phyloP scores from a whole-genome alignment of 92 coral and sea anemone species.

The Desmophyllum pertusum region DNA sequence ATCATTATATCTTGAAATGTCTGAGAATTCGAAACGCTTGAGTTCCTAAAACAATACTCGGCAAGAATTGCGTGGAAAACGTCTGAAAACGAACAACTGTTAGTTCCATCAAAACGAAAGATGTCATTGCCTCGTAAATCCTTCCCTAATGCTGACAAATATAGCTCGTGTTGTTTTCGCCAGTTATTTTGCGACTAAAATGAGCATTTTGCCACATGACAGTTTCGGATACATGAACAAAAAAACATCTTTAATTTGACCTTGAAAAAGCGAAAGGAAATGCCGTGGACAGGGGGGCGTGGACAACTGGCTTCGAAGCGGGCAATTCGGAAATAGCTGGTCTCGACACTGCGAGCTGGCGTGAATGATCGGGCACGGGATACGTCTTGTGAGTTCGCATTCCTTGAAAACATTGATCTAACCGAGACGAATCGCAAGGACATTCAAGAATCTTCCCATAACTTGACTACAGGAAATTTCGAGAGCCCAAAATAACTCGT shows the following conservation, averaged over 20 bases:
- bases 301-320: background rate
- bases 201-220: background rate
- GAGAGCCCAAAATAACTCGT: background rate
- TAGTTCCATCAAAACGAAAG: constrained; percentile 6
- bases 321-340: background rate
- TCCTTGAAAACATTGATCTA: background rate
- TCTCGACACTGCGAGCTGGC: background rate
- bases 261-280: background rate
- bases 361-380: constrained; percentile 5
- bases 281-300: too few species aligned
- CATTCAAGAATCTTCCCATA: background rate
- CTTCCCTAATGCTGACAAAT: background rate
- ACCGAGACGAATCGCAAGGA: background rate
- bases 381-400: constrained; percentile 7
- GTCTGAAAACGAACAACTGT: background rate
- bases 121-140: background rate
- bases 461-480: constrained; percentile 13
- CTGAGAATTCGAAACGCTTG: background rate
- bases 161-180: background rate
- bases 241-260: constrained; percentile 4
- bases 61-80: background rate
- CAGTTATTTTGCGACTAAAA: background rate
- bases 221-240: constrained; percentile 5
- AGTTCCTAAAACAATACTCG: background rate
- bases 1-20: background rate